These are phyloP conservation scores for Porites divaricata DNA, from an alignment of 92 coral and sea anemone species.

Conservation along the genomic window DNA sequence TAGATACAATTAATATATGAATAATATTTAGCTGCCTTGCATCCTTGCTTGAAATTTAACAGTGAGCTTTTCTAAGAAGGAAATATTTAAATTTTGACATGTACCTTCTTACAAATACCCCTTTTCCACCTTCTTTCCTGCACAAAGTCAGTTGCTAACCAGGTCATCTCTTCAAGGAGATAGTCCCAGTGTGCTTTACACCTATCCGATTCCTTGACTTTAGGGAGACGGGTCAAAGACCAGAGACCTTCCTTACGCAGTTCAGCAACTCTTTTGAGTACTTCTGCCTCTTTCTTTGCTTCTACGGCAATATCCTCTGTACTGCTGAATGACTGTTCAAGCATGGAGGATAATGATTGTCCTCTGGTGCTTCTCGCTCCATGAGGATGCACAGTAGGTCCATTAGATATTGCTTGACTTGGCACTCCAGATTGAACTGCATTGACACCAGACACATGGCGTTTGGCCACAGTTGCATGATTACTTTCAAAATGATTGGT, in stretches of 20 bases:
- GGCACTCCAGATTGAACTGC: constrained; percentile 19
- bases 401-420: constrained; percentile 66
- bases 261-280: constrained; percentile 90
- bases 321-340: constrained; percentile 86
- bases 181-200: constrained; percentile 99
- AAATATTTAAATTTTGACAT: background rate
- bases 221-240: constrained; percentile 88
- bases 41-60: too few relatives aligned
- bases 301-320: constrained; percentile 95
- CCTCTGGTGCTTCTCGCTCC: constrained; percentile 54
- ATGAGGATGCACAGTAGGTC: constrained; percentile 51
- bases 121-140: constrained; percentile 99
- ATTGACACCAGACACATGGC: constrained; percentile 32
- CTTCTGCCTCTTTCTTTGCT: constrained; percentile 96
- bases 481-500: constrained; percentile 37
- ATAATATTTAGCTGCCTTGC: too few relatives aligned
- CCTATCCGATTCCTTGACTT: constrained; percentile 92
- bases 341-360: constrained; percentile 80
- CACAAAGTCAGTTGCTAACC: constrained; percentile 99
- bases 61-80: too few relatives aligned
- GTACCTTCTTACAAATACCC: constrained; percentile 98
- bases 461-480: background rate
- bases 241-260: constrained; percentile 99
- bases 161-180: constrained; percentile 97
- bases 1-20: too few relatives aligned